Conservation (phyloP, 2,888 invertebrate species). For the Tillus elongatus region DNA sequence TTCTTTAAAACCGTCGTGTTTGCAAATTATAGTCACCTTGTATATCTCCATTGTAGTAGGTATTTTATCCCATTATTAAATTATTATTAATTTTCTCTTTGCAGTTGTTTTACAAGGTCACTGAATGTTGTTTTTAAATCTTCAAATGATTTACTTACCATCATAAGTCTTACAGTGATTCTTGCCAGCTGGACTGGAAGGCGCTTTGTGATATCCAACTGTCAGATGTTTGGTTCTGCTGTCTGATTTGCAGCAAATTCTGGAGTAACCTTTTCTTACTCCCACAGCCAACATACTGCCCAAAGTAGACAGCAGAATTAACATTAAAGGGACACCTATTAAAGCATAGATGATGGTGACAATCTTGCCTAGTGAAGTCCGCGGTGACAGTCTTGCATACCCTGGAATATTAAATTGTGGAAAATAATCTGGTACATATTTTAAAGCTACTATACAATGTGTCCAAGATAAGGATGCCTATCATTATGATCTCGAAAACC, state of each 20-base stretch:
- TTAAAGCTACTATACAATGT: too few relatives aligned
- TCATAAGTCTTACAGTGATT: conserved; percentile 37
- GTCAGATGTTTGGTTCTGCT: conserved; percentile 23
- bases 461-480: too few relatives aligned
- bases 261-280: conserved; percentile 59
- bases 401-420: conserved; percentile 46
- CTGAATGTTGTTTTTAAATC: too few relatives aligned
- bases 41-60: too few relatives aligned
- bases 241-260: conserved; percentile 39
- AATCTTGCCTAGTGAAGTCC: conserved; percentile 72
- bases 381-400: conserved; percentile 77
- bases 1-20: neutral
- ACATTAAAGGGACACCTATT: conserved; percentile 77
- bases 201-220: conserved; percentile 48
- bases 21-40: too few relatives aligned
- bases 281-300: conserved; percentile 73
- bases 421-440: neutral
- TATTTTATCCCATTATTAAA: too few relatives aligned
- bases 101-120: too few relatives aligned
- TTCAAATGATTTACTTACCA: conserved; percentile 22
- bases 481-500: too few relatives aligned
- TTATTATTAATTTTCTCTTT: too few relatives aligned
- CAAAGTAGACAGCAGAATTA: conserved; percentile 76
- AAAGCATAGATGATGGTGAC: conserved; percentile 81
- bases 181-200: conserved; percentile 45